Evolutionary conservation across 2,113 vertebrate genomes (phyloP).

Genomic region (Podarcis muralis): DNA sequence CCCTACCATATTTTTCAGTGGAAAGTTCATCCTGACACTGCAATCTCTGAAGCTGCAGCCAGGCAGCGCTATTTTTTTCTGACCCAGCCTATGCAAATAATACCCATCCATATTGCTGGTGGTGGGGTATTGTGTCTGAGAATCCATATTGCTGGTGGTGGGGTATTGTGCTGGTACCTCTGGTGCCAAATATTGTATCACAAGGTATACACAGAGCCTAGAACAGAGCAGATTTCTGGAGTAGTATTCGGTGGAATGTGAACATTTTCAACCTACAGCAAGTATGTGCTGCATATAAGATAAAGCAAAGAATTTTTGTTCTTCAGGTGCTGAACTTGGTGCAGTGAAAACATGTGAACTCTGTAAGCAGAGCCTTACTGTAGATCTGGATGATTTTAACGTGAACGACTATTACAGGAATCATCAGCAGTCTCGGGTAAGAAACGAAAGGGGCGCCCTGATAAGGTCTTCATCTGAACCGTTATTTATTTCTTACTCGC

Average conservation of each 20-base stretch:
- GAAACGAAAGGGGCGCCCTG: conserved; percentile 1
- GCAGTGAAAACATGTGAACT: conserved; percentile 69
- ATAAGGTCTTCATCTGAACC: neutral
- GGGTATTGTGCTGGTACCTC: no score
- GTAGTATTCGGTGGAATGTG: neutral
- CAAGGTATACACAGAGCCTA: neutral
- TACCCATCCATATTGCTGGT: neutral
- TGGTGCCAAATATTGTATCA: neutral
- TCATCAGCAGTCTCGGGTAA: conserved; percentile 63
- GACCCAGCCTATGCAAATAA: no score
- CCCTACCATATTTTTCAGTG: no score
- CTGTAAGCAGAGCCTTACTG: conserved; percentile 64
- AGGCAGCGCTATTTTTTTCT: no score
- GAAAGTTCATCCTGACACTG: no score
- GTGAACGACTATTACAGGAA: conserved; percentile 59
- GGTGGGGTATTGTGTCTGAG: no score
- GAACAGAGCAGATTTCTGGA: neutral
- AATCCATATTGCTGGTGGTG: neutral
- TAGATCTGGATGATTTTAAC: conserved; percentile 56
- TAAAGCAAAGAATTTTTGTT: conserved; percentile 15
- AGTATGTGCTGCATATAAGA: neutral
- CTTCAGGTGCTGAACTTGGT: conserved; percentile 64
- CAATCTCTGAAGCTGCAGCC: no score
- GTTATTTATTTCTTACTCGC: neutral
- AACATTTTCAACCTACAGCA: conserved; percentile 13